phyloP scores from a whole-genome alignment of 2,888 invertebrate species.

The Pseudeuparius sepicola region DNA sequence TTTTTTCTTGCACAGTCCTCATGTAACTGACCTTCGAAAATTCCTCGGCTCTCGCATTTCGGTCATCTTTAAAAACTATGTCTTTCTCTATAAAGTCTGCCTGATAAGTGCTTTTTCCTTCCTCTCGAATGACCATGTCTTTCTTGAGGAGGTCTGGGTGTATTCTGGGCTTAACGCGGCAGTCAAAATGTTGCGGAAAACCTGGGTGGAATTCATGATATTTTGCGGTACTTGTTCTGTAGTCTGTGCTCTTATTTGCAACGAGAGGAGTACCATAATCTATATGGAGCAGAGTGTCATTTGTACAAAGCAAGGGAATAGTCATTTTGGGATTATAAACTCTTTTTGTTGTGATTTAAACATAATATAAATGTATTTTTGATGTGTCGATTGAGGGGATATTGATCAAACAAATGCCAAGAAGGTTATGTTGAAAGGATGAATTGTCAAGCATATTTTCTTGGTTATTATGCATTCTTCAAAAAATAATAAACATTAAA shows the following conservation, averaged over 20 bases:
- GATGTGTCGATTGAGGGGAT: slow-evolving; percentile 2
- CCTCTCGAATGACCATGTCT: slow-evolving; percentile 28
- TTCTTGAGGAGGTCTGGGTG: slow-evolving; percentile 25
- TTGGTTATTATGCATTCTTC: no score
- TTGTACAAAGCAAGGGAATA: slow-evolving; percentile 28
- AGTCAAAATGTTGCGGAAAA: slow-evolving; percentile 33
- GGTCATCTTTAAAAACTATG: slow-evolving; percentile 17
- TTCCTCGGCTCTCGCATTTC: slow-evolving; percentile 14
- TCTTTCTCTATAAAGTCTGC: slow-evolving; percentile 24
- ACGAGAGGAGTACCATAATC: slow-evolving; percentile 34
- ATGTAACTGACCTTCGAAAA: slow-evolving; percentile 26
- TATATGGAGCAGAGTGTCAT: slow-evolving; percentile 29
- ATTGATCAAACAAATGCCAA: slow-evolving; percentile 17
- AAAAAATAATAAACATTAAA: no score
- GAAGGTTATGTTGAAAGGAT: no score
- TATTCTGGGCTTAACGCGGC: slow-evolving; percentile 28
- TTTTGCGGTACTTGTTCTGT: slow-evolving; percentile 30
- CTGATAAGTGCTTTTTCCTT: slow-evolving; percentile 22
- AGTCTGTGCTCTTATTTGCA: slow-evolving; percentile 33
- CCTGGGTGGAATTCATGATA: slow-evolving; percentile 31
- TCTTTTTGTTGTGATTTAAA: slow-evolving; percentile 4
- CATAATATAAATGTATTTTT: no score
- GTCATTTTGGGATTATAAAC: neutral
- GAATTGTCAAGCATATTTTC: no score
- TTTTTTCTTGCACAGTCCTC: slow-evolving; percentile 30